A percentile compares a stretch with the other conserved stretches of the same genome.
These are phyloP conservation scores for Cebidichthys violaceus DNA, from an alignment of 2,113 vertebrate genomes.

Conservation along the genomic window DNA sequence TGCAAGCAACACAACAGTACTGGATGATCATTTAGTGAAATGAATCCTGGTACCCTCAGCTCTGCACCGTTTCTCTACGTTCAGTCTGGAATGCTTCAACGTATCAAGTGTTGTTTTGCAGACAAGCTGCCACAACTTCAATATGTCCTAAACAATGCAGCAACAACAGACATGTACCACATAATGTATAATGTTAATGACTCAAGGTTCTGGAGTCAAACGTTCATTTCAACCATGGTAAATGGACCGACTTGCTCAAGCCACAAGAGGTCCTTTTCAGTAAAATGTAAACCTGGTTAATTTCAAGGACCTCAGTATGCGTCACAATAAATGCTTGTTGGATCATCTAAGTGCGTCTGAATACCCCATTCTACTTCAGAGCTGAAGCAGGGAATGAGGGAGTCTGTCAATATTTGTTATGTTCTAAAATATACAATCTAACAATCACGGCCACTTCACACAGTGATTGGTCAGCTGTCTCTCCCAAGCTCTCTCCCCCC, in stretches of 20 bases:
- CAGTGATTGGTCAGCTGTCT: background rate
- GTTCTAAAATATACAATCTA: background rate
- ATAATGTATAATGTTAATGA: background rate
- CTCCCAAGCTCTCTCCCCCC: background rate
- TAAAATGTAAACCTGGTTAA: background rate
- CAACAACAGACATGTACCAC: background rate
- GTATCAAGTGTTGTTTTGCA: background rate
- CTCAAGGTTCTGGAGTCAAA: background rate
- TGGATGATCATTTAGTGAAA: conserved; percentile 24
- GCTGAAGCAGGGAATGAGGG: background rate
- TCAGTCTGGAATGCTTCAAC: conserved; percentile 55
- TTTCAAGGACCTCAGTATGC: background rate
- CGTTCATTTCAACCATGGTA: background rate
- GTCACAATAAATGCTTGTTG: background rate
- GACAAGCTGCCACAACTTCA: background rate
- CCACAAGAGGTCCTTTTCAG: background rate
- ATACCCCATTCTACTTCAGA: background rate
- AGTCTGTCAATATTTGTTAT: background rate
- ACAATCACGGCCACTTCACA: background rate
- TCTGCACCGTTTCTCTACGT: background rate
- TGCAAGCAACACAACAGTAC: conserved; percentile 31
- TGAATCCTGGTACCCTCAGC: conserved; percentile 8
- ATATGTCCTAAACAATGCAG: background rate
- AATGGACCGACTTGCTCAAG: background rate
- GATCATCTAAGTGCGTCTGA: background rate